phyloP scores from a whole-genome alignment of 2,113 vertebrate genomes.

The Xenus cinereus region DNA sequence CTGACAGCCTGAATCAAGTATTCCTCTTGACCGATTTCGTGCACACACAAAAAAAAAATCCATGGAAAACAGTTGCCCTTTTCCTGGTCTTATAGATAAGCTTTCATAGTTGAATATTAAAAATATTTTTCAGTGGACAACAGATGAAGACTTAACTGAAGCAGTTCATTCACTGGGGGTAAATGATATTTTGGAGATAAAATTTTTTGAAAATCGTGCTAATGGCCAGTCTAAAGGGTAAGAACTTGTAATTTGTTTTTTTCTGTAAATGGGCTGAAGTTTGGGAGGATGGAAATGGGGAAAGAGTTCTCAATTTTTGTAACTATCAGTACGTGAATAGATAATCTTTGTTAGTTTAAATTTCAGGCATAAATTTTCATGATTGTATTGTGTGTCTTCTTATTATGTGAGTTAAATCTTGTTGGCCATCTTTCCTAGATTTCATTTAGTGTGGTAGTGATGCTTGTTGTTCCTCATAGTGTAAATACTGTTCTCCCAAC shows the following conservation, averaged over 20 bases:
- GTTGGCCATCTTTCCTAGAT: background rate
- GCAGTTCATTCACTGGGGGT: constrained; percentile 95
- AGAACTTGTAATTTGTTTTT: constrained; percentile 41
- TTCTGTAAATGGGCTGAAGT: background rate
- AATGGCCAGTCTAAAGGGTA: constrained; percentile 99
- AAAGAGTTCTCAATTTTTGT: background rate
- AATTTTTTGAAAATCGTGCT: constrained; percentile 99
- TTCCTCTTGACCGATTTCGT: background rate
- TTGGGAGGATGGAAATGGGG: background rate
- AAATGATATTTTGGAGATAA: constrained; percentile 96
- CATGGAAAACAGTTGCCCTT: background rate
- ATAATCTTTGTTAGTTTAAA: background rate
- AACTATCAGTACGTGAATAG: background rate
- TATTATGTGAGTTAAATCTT: background rate
- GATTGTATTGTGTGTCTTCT: background rate
- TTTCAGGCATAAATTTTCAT: background rate
- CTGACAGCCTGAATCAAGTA: background rate
- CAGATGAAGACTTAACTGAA: constrained; percentile 98
- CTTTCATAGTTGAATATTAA: constrained; percentile 33
- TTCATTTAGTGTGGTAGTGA: background rate
- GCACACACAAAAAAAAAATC: background rate
- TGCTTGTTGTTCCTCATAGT: background rate
- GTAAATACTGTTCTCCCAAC: background rate
- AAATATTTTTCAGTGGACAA: constrained; percentile 91
- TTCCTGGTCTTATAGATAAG: background rate